These are phyloP conservation scores for Argyrosomus regius DNA, from an alignment of 2,797 vertebrate species.

Conservation along the genomic window DNA sequence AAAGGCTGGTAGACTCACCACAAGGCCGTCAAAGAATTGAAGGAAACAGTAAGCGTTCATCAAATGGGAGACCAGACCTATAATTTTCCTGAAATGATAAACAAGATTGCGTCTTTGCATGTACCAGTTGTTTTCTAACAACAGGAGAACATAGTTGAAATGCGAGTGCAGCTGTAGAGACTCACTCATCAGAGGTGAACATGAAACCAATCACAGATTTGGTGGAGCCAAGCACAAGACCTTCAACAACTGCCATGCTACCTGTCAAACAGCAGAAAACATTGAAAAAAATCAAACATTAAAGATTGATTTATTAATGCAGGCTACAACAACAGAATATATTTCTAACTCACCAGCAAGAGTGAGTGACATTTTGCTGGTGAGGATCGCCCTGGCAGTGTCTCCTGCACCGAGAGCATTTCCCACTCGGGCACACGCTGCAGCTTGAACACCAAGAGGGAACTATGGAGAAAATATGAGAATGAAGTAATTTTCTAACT, in stretches of 20 bases:
- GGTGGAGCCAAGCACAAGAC: constrained; percentile 67
- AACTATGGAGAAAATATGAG: constrained; percentile 78
- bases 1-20: constrained; percentile 78
- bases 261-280: constrained; percentile 50
- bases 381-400: constrained; percentile 86
- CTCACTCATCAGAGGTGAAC: constrained; percentile 91
- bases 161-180: constrained; percentile 31
- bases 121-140: background rate
- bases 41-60: constrained; percentile 87
- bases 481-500: no score
- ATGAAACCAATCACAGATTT: constrained; percentile 87
- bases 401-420: constrained; percentile 92
- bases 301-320: background rate
- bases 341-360: constrained; percentile 82
- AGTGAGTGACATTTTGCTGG: constrained; percentile 85
- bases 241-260: constrained; percentile 76
- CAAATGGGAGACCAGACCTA: constrained; percentile 86
- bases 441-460: constrained; percentile 90
- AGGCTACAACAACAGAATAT: background rate
- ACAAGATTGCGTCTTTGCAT: background rate
- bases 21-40: constrained; percentile 89
- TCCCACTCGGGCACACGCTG: constrained; percentile 90
- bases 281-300: background rate
- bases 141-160: background rate
- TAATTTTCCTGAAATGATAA: constrained; percentile 83